Base-by-base conservation (phyloP, 2,888 invertebrate genomes). In the Pseudoips prasinana region DNA sequence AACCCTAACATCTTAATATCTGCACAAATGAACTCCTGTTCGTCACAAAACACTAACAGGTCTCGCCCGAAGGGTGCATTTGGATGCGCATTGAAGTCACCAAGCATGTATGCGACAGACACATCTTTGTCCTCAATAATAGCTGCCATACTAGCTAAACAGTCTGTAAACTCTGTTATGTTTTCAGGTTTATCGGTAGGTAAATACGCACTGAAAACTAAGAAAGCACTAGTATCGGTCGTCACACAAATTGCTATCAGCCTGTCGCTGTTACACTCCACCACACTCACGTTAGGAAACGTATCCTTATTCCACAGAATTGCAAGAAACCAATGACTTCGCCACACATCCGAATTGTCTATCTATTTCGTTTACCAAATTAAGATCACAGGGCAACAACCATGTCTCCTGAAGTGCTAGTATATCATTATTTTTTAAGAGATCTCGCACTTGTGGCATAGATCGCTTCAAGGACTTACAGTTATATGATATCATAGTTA, bases 381-480 rank as follows among this genome's bases (percentile, higher is more conserved):
- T n/a, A n/a, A n/a, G 6, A 9, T 23, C 23, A 2, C 9, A 9
- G 1, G 9, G 23, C 6, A 23, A 9, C 8, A 23, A 6, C 23
- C 23, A 23, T 9, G 9, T 8, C 23, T 26, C 30, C 14, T 27
- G 33, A 23, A 31, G 29, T 24, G 8, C 20, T 9, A 28, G 27
- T 31, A 28, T 5, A 9, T 23, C 23, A 9, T 8, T 1, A 3
- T 9, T 9, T 9, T 23, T 5, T 9, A 8, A 23, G 4, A 23
- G 3, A 9, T 23, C 23, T 8, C 23, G 8, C 4, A 23, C 3
- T 4, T 9, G 6, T 6, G 8, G 9, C 5, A 23, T 23, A 3
- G 23, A 23, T 1, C 23, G 9, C 9, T 23, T 23, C 6, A 9
- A 2, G 1, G 9, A 23, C 9, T 23, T 23, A 9, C 23, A 23